Base-by-base conservation (phyloP, 2,797 vertebrate species). In the Rhynchonycteris naso region DNA sequence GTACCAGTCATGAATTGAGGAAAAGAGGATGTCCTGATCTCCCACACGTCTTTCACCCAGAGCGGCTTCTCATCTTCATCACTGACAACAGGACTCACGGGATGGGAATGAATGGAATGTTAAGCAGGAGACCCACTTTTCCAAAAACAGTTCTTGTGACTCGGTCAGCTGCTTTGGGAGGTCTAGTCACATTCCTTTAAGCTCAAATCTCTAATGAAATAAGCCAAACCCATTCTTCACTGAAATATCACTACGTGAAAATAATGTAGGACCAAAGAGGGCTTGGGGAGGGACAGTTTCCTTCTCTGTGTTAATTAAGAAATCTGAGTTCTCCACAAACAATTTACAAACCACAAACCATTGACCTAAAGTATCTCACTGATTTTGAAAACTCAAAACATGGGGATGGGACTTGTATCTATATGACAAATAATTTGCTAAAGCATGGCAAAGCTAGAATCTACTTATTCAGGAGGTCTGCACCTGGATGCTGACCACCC, bases 381-480 rank as follows among this genome's bases (percentile, higher is more conserved):
- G 76, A 91, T 50, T 74, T 38, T 90, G 50, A 91, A 93, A 81
- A 90, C 35, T 63, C 14, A 69, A 78, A 83, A 43, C 58, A 71
- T 22, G 9, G 11, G 1, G 10, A 13, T 8, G 7, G 1, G 59
- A n/a, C 21, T 28, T 83, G 7, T 59, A 19, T 30, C 56, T 76
- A 0, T 63, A 14, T 69, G 24, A 22, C 63, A 79, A 61, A 52
- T 7, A 19, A 52, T 78, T 50, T 92, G 86, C 59, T 56, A 80
- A 79, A 76, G 79, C 0, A 76, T 8, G 35, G 11, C 18, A 86
- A 94, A 88, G 9, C 30, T 76, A 16, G 65, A 92, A 58, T 47
- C 28, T 69, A 47, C n/a, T 50, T 58, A 21, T 54, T 18, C 2
- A 76, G 71, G 82, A 58, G 16, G 72, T 52, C 12, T 54, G n/a